Evolutionary conservation across 2,797 vertebrate genomes (phyloP).

Genomic region (Tamandua tetradactyla): DNA sequence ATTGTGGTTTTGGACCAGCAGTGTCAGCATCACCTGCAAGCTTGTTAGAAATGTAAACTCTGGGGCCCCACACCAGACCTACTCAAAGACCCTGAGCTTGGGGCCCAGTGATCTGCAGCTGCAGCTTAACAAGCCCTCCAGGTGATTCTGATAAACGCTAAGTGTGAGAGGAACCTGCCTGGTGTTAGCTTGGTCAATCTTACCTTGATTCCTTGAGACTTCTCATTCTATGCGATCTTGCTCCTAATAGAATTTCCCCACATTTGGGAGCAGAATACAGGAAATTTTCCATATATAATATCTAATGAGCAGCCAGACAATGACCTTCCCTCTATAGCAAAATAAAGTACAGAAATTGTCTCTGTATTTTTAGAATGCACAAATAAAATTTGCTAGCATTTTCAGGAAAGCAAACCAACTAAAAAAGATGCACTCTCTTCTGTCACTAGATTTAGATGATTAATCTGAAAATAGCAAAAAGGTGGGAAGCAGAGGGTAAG

Average conservation of each 20-base stretch:
- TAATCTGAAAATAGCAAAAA: conserved; percentile 48
- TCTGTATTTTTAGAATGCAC: conserved; percentile 49
- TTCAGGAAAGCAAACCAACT: conserved; percentile 21
- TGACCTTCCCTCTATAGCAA: neutral
- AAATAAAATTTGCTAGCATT: conserved; percentile 35
- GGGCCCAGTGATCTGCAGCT: neutral
- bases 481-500: neutral
- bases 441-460: conserved; percentile 24
- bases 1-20: neutral
- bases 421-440: neutral
- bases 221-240: neutral
- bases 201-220: neutral
- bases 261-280: neutral
- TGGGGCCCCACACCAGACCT: neutral
- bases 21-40: neutral
- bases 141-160: neutral
- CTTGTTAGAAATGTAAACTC: neutral
- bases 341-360: neutral
- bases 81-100: neutral
- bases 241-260: neutral
- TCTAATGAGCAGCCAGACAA: neutral
- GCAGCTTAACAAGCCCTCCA: neutral
- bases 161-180: neutral
- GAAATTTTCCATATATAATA: conserved; percentile 46
- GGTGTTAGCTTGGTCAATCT: neutral